Evolutionary conservation across 2,797 vertebrate genomes (phyloP).

Genomic region (Danio jaintianensis): DNA sequence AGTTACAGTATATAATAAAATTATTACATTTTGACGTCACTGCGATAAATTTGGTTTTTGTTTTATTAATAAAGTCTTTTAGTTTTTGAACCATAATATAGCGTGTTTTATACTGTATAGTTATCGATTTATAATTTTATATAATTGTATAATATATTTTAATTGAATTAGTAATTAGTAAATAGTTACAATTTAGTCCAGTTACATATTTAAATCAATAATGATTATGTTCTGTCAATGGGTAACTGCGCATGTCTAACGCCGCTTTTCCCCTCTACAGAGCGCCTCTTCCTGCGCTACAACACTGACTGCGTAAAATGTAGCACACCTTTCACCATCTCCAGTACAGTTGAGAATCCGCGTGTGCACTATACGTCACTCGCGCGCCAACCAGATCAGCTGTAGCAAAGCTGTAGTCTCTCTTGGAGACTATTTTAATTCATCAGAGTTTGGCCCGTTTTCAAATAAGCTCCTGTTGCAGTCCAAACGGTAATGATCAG

Average conservation of each 20-base stretch:
- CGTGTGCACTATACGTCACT: slow-evolving; percentile 33
- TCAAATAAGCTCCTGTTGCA: not conserved
- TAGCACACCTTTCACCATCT: slow-evolving; percentile 33
- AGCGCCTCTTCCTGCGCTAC: no score
- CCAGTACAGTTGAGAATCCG: not conserved
- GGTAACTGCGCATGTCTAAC: slow-evolving; percentile 27
- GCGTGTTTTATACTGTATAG: no score
- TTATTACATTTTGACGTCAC: no score
- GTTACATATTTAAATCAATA: no score
- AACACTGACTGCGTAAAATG: not conserved
- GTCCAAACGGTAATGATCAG: not conserved
- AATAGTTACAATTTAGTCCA: no score
- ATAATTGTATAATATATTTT: no score
- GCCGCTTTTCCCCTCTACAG: slow-evolving; percentile 26
- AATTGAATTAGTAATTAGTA: no score
- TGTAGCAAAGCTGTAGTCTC: not conserved
- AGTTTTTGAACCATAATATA: no score
- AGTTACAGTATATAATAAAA: no score
- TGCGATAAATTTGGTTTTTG: no score
- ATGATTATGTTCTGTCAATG: not conserved
- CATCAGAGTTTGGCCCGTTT: not conserved
- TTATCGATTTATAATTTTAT: no score
- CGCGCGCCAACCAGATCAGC: slow-evolving; percentile 45
- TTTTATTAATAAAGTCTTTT: no score
- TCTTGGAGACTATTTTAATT: slow-evolving; percentile 8